These are phyloP conservation scores for Achlya flavicornis DNA, from an alignment of 2,888 invertebrate genomes.

Conservation along the genomic window DNA sequence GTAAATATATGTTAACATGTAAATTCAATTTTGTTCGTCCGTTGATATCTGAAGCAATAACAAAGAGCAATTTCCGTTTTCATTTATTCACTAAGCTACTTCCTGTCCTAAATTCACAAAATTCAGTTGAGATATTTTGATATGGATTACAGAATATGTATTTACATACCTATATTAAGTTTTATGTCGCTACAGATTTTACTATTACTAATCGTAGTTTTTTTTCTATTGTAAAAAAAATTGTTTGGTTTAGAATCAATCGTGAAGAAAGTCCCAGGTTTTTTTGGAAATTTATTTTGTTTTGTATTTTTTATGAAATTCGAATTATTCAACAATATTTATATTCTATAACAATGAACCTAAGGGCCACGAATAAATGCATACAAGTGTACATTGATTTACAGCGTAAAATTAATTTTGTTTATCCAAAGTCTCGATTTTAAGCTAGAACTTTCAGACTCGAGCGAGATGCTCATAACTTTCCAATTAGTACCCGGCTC, in stretches of 20 bases:
- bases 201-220: no score
- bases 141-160: no score
- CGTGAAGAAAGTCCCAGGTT: no score
- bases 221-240: no score
- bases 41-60: background rate
- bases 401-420: background rate
- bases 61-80: background rate
- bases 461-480: conserved; percentile 8
- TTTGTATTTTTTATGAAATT: no score
- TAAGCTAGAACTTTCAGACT: background rate
- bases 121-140: no score
- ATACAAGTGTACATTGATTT: background rate
- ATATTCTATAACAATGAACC: background rate
- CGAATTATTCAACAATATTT: background rate
- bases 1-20: background rate
- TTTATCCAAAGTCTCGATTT: conserved; percentile 1
- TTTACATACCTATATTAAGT: no score
- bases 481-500: conserved; percentile 10
- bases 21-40: background rate
- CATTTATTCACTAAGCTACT: no score
- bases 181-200: no score
- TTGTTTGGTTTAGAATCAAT: no score
- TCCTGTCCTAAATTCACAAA: no score
- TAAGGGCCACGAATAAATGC: background rate
- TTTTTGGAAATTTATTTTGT: no score